Percentiles rank a stretch among this genome's conserved stretches.
Conservation (phyloP, 1,140 invertebrate genomes). For the Caerostris darwini region DNA sequence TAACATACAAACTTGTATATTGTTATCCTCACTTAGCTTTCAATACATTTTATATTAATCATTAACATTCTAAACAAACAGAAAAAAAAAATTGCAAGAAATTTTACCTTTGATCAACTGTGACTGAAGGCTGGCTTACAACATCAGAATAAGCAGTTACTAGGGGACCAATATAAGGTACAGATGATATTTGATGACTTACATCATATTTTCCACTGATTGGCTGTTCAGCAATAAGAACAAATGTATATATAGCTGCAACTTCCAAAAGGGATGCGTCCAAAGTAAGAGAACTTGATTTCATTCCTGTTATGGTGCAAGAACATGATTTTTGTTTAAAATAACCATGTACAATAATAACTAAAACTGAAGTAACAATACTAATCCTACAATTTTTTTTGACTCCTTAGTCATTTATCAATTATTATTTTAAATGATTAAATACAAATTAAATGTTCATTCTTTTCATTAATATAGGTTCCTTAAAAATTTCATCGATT, state of each 20-base stretch:
- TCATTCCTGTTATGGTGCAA: neutral
- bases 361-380: too few relatives aligned
- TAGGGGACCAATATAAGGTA: slow-evolving; percentile 57
- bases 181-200: slow-evolving; percentile 14
- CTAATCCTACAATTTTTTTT: too few relatives aligned
- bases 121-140: slow-evolving; percentile 57
- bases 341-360: too few relatives aligned
- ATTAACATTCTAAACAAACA: neutral
- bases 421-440: too few relatives aligned
- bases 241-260: slow-evolving; percentile 61
- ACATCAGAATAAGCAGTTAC: slow-evolving; percentile 71
- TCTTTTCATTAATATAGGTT: too few relatives aligned
- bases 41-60: neutral
- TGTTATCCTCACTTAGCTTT: neutral
- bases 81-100: neutral
- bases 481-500: too few relatives aligned
- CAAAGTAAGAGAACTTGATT: slow-evolving; percentile 60
- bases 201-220: slow-evolving; percentile 61
- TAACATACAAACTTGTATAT: neutral
- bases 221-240: slow-evolving; percentile 66
- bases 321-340: neutral
- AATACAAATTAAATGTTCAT: too few relatives aligned
- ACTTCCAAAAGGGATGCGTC: slow-evolving; percentile 62
- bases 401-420: too few relatives aligned
- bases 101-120: slow-evolving; percentile 61